These are phyloP conservation scores for Drosophila meridionalis DNA, from an alignment of 2,888 invertebrate species.

Conservation along the genomic window DNA sequence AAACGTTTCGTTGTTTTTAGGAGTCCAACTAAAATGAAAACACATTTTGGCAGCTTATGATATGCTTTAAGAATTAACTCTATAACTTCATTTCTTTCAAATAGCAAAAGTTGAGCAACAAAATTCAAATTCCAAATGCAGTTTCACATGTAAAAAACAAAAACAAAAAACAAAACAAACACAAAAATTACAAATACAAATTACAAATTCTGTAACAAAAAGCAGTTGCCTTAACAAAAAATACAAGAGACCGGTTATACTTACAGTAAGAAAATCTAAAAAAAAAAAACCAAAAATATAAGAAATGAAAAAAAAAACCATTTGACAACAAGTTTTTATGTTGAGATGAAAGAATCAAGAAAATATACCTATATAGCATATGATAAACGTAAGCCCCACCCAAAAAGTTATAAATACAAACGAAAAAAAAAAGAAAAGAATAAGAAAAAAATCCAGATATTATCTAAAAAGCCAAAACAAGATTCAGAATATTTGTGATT, in stretches of 20 bases:
- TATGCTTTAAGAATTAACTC: conserved; percentile 47
- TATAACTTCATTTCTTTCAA: conserved; percentile 39
- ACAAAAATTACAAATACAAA: conserved; percentile 50
- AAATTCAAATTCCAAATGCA: conserved; percentile 59
- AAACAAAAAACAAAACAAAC: conserved; percentile 52
- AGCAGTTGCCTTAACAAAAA: conserved; percentile 83
- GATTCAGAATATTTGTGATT: conserved; percentile 36
- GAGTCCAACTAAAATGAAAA: conserved; percentile 70
- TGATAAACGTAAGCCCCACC: conserved; percentile 80
- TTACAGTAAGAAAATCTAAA: conserved; percentile 63
- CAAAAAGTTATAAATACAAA: conserved; percentile 55
- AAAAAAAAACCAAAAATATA: conserved; percentile 9
- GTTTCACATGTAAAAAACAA: conserved; percentile 57
- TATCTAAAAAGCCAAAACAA: conserved; percentile 21
- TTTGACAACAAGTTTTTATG: conserved; percentile 71
- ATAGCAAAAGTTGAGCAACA: conserved; percentile 44
- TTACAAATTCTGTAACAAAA: conserved; percentile 78
- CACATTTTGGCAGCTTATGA: conserved; percentile 66
- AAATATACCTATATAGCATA: conserved; percentile 57
- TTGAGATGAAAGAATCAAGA: conserved; percentile 50
- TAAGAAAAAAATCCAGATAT: conserved; percentile 12
- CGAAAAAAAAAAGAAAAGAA: background rate
- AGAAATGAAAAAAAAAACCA: conserved; percentile 40
- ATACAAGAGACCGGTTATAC: conserved; percentile 75
- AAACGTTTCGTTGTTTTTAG: conserved; percentile 83